Evolutionary conservation across 35 echinoderm and acorn worm genomes (phyloP), one percentile per base, ranked within the genome.

Genomic region (Strongylocentrotus purpuratus): DNA sequence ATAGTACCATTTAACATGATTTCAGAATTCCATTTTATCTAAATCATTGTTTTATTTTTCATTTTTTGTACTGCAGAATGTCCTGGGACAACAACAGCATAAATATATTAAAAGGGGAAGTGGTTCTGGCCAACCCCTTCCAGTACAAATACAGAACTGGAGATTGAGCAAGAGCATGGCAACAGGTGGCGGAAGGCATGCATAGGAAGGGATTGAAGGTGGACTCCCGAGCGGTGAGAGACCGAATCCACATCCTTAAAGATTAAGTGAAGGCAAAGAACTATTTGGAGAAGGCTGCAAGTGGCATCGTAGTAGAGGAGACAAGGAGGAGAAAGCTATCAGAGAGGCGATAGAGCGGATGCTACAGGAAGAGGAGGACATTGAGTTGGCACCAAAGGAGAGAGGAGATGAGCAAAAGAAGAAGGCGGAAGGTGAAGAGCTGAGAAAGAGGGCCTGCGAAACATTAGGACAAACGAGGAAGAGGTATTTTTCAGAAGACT

Each of bases 331-430:
- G 47, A 86, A 4, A 28, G n/a, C n/a, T n/a, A 95, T 95, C 3
- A 25, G 94, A 47, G 94, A 86, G 86, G 71, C 41, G 86, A 33
- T 90, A 46, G 91, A 91, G 45, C 4, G 5, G 33, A 91, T 91
- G 88, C 2, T 91, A 0, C 32, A 91, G 20, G 88, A 91, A 46
- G 95, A 94, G 32, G 61, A 94, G 31, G 95, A 92, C 32, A 71
- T 94, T 22, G 92, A 96, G 88, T 25, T 47, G 32, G 25, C 45
- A n/a, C 95, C 95, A n/a, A 96, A 86, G 46, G 61, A 94, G 87
- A 96, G 33, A 50, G 95, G 70, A 0, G 91, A 96, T 94, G 95
- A 96, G 31, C 91, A 96, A 32, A 86, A 86, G 46, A n/a, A n/a
- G n/a, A 96, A 93, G n/a, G n/a, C n/a, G 46, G 33, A 48, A 15